Conservation (phyloP, 2,797 vertebrate genomes). For the Prunella strophiata region DNA sequence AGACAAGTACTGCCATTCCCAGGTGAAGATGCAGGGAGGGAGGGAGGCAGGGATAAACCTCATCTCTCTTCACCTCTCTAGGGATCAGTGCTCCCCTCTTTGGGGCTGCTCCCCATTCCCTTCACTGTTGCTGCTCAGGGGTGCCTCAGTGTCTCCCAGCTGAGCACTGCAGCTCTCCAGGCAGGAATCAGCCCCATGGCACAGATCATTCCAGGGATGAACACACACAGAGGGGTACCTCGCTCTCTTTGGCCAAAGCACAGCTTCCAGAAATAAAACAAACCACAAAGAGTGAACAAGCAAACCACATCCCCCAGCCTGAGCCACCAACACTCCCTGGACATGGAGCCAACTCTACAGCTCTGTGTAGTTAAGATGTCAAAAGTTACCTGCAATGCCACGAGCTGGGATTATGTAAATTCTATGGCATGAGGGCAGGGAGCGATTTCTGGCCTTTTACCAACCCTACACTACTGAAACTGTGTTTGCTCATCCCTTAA, state of each 20-base stretch:
- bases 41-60: background rate
- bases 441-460: background rate
- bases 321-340: background rate
- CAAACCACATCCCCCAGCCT: background rate
- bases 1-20: background rate
- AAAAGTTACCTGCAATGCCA: background rate
- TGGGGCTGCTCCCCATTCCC: background rate
- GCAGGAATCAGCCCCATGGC: background rate
- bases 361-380: background rate
- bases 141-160: background rate
- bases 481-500: constrained; percentile 39
- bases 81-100: background rate
- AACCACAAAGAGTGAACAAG: background rate
- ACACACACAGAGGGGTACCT: background rate
- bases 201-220: background rate
- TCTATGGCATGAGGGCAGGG: background rate
- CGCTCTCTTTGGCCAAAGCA: background rate
- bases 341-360: background rate
- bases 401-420: background rate
- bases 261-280: background rate
- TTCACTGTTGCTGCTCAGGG: fast-evolving
- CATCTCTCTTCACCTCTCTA: background rate
- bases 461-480: background rate
- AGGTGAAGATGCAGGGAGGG: background rate
- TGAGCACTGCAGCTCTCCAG: fast-evolving